These are phyloP conservation scores for Corythoichthys haematopterus DNA, from an alignment of 2,113 vertebrate species.

Conservation along the genomic window DNA sequence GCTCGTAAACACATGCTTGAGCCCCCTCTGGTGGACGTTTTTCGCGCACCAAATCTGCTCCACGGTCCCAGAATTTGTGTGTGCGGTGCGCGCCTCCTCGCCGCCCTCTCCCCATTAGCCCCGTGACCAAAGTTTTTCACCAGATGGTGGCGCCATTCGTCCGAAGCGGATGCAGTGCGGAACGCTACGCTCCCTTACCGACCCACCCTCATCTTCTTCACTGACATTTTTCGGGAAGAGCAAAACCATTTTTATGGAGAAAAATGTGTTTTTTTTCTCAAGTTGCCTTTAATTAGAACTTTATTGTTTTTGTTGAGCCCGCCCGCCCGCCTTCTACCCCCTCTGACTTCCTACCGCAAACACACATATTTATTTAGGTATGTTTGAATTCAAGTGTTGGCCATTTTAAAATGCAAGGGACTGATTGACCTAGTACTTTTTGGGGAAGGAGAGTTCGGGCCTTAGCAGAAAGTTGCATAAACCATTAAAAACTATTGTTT, in stretches of 20 bases:
- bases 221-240: slow-evolving; percentile 39
- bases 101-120: slow-evolving; percentile 33
- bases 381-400: slow-evolving; percentile 70
- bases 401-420: slow-evolving; percentile 64
- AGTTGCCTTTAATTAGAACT: slow-evolving; percentile 67
- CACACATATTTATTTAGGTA: slow-evolving; percentile 77
- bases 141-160: slow-evolving; percentile 73
- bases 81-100: not conserved
- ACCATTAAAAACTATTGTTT: slow-evolving; percentile 81
- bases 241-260: slow-evolving; percentile 51
- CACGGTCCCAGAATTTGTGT: slow-evolving; percentile 39
- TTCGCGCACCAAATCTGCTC: slow-evolving; percentile 25
- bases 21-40: slow-evolving; percentile 42
- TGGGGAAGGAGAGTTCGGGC: slow-evolving; percentile 61
- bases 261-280: slow-evolving; percentile 57
- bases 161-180: slow-evolving; percentile 51
- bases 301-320: slow-evolving; percentile 44
- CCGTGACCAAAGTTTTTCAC: slow-evolving; percentile 75
- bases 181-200: slow-evolving; percentile 1
- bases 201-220: not conserved
- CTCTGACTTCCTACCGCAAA: slow-evolving; percentile 39
- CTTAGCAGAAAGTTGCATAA: slow-evolving; percentile 72
- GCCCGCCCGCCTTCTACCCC: not conserved
- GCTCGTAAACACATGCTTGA: slow-evolving; percentile 43
- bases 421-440: slow-evolving; percentile 68